Percentiles rank a stretch among this genome's conserved stretches.
Conservation (phyloP, 2,113 vertebrate species). For the Deroptyus accipitrinus region DNA sequence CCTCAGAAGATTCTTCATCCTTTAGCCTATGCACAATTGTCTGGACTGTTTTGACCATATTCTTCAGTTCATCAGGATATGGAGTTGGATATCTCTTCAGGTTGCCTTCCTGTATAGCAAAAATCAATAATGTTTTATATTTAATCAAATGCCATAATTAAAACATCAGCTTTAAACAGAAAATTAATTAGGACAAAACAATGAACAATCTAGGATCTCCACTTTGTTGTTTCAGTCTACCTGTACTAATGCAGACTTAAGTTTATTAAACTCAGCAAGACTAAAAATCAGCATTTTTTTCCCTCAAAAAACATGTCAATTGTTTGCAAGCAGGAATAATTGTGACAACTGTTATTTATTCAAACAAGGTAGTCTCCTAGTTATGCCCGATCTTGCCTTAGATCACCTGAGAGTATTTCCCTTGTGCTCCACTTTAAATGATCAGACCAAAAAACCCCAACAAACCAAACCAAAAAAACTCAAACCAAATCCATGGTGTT, state of each 20-base stretch:
- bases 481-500: background rate
- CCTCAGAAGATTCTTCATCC: constrained; percentile 90
- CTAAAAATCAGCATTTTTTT: background rate
- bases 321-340: background rate
- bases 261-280: background rate
- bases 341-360: background rate
- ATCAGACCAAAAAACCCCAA: background rate
- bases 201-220: background rate
- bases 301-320: background rate
- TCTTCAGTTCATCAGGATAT: constrained; percentile 97
- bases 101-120: constrained; percentile 87
- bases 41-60: constrained; percentile 99
- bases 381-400: background rate
- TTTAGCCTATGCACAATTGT: constrained; percentile 94
- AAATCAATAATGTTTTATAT: background rate
- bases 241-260: background rate
- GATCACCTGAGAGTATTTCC: background rate
- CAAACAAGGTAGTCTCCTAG: background rate
- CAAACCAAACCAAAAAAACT: background rate
- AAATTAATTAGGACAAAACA: background rate
- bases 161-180: background rate
- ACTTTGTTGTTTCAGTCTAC: background rate
- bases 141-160: background rate
- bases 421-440: background rate
- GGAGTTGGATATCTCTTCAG: constrained; percentile 97